phyloP scores from a whole-genome alignment of 2,113 vertebrate species.

The Apteryx owenii region DNA sequence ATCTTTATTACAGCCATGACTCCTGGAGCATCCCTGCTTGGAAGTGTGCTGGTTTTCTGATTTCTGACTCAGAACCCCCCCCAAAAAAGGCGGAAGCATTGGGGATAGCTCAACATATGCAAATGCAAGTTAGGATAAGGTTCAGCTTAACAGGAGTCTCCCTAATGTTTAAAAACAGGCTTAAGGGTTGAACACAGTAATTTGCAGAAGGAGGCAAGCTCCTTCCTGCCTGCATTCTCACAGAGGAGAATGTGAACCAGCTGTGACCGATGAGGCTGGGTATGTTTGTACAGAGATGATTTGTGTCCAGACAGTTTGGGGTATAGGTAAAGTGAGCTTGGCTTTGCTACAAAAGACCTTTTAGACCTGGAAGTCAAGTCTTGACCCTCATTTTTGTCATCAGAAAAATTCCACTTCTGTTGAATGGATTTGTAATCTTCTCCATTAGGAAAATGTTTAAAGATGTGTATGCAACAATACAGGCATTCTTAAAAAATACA shows the following conservation, averaged over 20 bases:
- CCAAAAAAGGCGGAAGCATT: background rate
- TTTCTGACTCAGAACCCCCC: background rate
- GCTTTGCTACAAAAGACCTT: background rate
- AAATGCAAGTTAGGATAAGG: background rate
- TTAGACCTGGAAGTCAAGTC: background rate
- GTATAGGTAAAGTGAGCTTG: background rate
- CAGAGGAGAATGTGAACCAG: background rate
- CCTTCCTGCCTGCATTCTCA: background rate
- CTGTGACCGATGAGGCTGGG: background rate
- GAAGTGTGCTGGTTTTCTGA: background rate
- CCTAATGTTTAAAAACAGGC: background rate
- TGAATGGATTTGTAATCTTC: background rate
- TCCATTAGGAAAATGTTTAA: background rate
- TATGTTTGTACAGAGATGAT: background rate
- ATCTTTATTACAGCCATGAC: background rate
- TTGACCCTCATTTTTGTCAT: background rate
- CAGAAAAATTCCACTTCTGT: background rate
- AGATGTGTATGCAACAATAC: background rate
- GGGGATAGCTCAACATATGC: background rate
- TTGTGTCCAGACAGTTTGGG: background rate
- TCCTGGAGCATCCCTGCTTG: background rate
- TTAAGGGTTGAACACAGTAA: background rate
- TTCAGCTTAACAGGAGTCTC: background rate
- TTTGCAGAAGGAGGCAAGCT: background rate
- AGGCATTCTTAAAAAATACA: background rate